A percentile compares a stretch with the other conserved stretches of the same genome.
Evolutionary conservation across 2,113 vertebrate genomes (phyloP).

Genomic region (Tiliqua scincoides): DNA sequence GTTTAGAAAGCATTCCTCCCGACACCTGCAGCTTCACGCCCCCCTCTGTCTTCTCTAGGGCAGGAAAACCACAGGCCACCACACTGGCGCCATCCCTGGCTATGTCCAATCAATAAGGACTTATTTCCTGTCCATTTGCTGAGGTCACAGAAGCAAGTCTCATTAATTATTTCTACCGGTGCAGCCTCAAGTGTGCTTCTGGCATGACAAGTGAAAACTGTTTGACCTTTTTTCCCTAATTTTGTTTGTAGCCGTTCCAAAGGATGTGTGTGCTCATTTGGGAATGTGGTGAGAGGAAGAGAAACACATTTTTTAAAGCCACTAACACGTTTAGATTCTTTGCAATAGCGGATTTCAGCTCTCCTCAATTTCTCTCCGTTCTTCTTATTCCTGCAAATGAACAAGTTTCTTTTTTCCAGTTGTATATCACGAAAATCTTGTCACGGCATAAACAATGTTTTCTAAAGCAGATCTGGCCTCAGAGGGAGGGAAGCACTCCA

Average conservation of each 20-base stretch:
- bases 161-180: constrained; percentile 99
- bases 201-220: constrained; percentile 83
- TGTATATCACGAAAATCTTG: constrained; percentile 84
- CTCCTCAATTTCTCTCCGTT: neutral
- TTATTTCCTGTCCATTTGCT: constrained; percentile 99
- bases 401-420: constrained; percentile 41
- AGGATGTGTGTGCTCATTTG: constrained; percentile 56
- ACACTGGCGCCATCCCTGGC: constrained; percentile 91
- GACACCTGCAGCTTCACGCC: constrained; percentile 75
- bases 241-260: constrained; percentile 72
- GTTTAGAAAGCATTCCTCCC: constrained; percentile 48
- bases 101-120: constrained; percentile 93
- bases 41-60: constrained; percentile 73
- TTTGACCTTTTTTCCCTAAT: constrained; percentile 85
- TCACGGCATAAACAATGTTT: constrained; percentile 92
- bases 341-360: constrained; percentile 7
- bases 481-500: constrained; percentile 91
- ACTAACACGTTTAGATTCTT: constrained; percentile 31
- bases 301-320: constrained; percentile 30
- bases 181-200: constrained; percentile 89
- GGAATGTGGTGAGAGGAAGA: constrained; percentile 40
- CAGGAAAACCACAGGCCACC: constrained; percentile 96
- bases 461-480: constrained; percentile 94
- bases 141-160: constrained; percentile 89
- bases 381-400: constrained; percentile 6